A percentile compares a stretch with the other conserved stretches of the same genome.
Evolutionary conservation across 2,113 vertebrate genomes (phyloP).

Genomic region (Speoplatyrhinus poulsoni): DNA sequence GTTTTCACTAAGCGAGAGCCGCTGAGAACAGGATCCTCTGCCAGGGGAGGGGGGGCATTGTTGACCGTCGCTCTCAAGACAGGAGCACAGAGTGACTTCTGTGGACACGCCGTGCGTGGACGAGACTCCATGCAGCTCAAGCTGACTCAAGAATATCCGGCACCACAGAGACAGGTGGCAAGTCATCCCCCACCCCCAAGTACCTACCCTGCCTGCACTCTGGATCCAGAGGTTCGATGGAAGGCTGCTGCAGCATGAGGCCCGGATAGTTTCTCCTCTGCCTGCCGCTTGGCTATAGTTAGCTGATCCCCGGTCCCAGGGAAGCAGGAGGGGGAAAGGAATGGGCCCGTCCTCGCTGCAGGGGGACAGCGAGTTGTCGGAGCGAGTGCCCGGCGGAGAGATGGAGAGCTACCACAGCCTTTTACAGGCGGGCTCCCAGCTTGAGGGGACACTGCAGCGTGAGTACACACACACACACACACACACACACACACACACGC

Average conservation of each 20-base stretch:
- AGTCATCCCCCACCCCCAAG: conserved; percentile 13
- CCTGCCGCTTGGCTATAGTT: neutral
- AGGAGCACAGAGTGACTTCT: conserved; percentile 30
- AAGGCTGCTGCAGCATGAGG: conserved; percentile 36
- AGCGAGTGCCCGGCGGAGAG: conserved; percentile 69
- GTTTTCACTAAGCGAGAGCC: conserved; percentile 10
- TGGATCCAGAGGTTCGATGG: conserved; percentile 9
- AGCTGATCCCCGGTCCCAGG: conserved; percentile 27
- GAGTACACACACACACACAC: conserved; percentile 55
- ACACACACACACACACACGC: conserved; percentile 7
- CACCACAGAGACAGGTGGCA: conserved; percentile 26
- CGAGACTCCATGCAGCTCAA: conserved; percentile 54
- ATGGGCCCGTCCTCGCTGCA: conserved; percentile 74
- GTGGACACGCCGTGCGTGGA: conserved; percentile 30
- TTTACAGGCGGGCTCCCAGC: conserved; percentile 79
- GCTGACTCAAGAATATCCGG: conserved; percentile 54
- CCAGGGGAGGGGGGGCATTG: conserved; percentile 1
- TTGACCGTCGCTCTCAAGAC: conserved; percentile 18
- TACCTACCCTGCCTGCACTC: neutral
- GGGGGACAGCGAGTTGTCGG: conserved; percentile 54
- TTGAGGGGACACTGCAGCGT: conserved; percentile 81
- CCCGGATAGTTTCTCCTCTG: conserved; percentile 13
- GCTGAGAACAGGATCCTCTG: conserved; percentile 32
- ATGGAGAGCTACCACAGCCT: conserved; percentile 84
- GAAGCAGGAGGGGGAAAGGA: conserved; percentile 32